Evolutionary conservation across 2,113 vertebrate genomes (phyloP).

Genomic region (Crotalus tigris): DNA sequence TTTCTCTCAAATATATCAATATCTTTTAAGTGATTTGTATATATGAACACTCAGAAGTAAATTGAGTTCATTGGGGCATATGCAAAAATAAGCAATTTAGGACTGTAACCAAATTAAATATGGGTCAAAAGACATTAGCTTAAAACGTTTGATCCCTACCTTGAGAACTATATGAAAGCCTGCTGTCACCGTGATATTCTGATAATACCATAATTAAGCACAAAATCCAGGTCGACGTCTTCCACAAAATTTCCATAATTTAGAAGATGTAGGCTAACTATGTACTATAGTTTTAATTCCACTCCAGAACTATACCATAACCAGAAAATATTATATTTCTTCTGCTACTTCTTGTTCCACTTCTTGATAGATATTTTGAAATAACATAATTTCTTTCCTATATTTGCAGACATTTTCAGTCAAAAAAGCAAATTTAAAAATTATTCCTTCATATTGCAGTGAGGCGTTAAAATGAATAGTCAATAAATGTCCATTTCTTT

Average conservation of each 20-base stretch:
- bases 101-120: background rate
- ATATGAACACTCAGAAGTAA: background rate
- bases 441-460: slow-evolving; percentile 73
- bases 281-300: slow-evolving; percentile 76
- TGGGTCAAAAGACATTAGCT: slow-evolving; percentile 25
- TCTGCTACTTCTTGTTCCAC: slow-evolving; percentile 63
- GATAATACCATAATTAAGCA: slow-evolving; percentile 93
- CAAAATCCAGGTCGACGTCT: slow-evolving; percentile 97
- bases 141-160: slow-evolving; percentile 75
- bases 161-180: slow-evolving; percentile 93
- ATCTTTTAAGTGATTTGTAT: slow-evolving; percentile 16
- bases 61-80: background rate
- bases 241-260: slow-evolving; percentile 99
- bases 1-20: background rate
- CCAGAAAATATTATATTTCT: slow-evolving; percentile 75
- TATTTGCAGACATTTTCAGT: slow-evolving; percentile 81
- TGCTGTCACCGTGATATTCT: slow-evolving; percentile 84
- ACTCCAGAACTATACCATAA: slow-evolving; percentile 84
- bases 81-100: background rate
- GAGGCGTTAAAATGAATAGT: slow-evolving; percentile 73
- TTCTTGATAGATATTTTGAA: slow-evolving; percentile 72
- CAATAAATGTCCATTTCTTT: slow-evolving; percentile 79
- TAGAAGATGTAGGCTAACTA: slow-evolving; percentile 82
- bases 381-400: slow-evolving; percentile 68
- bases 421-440: slow-evolving; percentile 67